Base-by-base conservation (phyloP, 2,888 invertebrate species). In the Aricia artaxerxes region DNA sequence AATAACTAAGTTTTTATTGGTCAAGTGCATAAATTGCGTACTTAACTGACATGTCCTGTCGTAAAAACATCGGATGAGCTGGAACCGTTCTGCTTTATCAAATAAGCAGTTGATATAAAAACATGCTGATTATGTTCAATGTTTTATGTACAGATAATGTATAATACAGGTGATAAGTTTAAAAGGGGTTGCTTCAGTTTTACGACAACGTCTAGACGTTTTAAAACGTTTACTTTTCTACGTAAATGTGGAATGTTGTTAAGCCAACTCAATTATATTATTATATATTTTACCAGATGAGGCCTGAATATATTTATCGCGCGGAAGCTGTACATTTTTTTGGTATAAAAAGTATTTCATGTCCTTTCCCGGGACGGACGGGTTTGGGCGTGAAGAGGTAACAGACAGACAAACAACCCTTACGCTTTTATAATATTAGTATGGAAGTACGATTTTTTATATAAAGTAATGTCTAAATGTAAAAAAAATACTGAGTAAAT, bases 91-190 rank as follows among this genome's bases (percentile, higher is more conserved):
- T 24, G 73, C 73, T 44, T 73, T 73, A 75, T 75, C 75, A 75
- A 75, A 75, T 75, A 75, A 75, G 75, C 75, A 31, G 60, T 77
- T 24, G 49, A 79, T 38, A 77, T 24, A 69, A 72, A 53, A 76
- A 76, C 76, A 61, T 69, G 35, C 4, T 38, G 35, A 78, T 60
- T 60, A 61, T 61, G 35, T 79, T 78, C 31, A 69, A 61, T 73
- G 49, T 75, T 75, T 75, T 44, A 44, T 44, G 49, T 49, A 75
- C n/a, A 75, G 75, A 75, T 75, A 75, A 75, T 49, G n/a, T 44
- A 44, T 49, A 9, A 75, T 75, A 49, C 24, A 44, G 6, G 49
- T 75, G 75, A 75, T 75, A 49, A 49, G 49, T 75, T 75, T 75
- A 75, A 73, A 75, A 75, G 75, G 75, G 24, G 24, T 44, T 9